Base-by-base conservation (phyloP, 2,888 invertebrate genomes). In the Drosophila niveifrons region DNA sequence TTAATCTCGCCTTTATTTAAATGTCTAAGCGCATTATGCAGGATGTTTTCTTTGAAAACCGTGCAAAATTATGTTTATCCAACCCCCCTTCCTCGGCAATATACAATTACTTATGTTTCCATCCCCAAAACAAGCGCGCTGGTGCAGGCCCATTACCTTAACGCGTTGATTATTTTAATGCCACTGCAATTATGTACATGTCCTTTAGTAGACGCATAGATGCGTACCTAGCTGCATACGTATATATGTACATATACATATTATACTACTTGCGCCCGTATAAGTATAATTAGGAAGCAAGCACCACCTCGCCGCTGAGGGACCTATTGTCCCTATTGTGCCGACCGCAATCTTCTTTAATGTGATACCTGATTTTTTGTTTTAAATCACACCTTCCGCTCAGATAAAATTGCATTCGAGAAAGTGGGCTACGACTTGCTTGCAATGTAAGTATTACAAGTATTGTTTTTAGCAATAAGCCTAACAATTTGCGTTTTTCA, bases 1-100 rank as follows among this genome's bases (percentile, higher is more conserved):
- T 73, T 83, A 83, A 83, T 83, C 72, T 85, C 63, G 79, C 57
- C 68, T 82, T 82, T 82, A 85, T 85, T 79, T 69, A 79, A 66
- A 77, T 70, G 81, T 82, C 77, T 81, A 85, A 85, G 78, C 85
- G 79, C 71, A 81, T 82, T 79, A 82, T 80, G 69, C 66, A 46
- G 52, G 41, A 29, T 78, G 61, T 52, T 67, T 51, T 61, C 66
- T 65, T 77, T 51, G 75, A 75, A 77, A 80, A 77, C 82, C 82
- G 77, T 77, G 77, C 69, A 55, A 67, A 85, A 77, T 85, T 77
- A 79, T 81, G 82, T 77, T 80, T 85, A 82, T 69, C 82, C 76
- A 39, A 55, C 17, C 34, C n/a, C 34, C 43, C 50, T 61, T 51
- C 47, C 18, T 23, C 3, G 23, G 23, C 23, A 23, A 4, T 6